Base-by-base conservation (phyloP, 2,888 invertebrate species). In the Melieria picta region DNA sequence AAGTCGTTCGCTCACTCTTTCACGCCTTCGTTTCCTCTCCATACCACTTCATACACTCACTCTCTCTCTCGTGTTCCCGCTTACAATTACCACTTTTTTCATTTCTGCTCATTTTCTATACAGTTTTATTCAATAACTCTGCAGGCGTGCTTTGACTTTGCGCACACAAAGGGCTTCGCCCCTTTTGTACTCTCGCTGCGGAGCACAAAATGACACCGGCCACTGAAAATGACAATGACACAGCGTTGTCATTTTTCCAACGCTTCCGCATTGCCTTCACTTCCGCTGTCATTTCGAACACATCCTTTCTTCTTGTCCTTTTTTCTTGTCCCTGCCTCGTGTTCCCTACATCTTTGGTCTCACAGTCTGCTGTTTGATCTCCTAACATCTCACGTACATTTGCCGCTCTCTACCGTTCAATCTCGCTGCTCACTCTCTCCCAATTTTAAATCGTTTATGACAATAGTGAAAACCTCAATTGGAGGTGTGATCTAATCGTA, bases 401-500 rank as follows among this genome's bases (percentile, higher is more conserved):
- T 52, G 52, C 9, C 11, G 7, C n/a, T 52, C 11, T 52, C n/a
- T 52, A 52, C 9, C 11, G 11, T 7, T 50, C 10, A 13, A n/a
- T 7, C 4, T 0, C 13, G 52, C 5, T 11, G 52, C 52, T 30
- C 30, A 30, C 30, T 30, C 30, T 30, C 30, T 30, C 30, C 30
- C 30, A 30, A 30, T 30, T 30, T 30, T 3, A 30, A 30, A 30
- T 30, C 61, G 66, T 60, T 56, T 69, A 67, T 58, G 10, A 52
- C 57, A 77, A 64, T 73, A 73, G 74, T 75, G 75, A 73, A 81
- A 82, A 80, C 80, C 81, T 81, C 79, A 80, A 81, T 80, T 79
- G 82, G 80, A 82, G 83, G 82, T 81, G 83, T 82, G 82, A 80
- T 80, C 79, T 80, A 80, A 80, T 80, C 76, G 77, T 47, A 61